Evolutionary conservation across 1,140 invertebrate genomes (phyloP), one percentile per base, ranked within the genome.

Genomic region (Drosophila nannoptera): DNA sequence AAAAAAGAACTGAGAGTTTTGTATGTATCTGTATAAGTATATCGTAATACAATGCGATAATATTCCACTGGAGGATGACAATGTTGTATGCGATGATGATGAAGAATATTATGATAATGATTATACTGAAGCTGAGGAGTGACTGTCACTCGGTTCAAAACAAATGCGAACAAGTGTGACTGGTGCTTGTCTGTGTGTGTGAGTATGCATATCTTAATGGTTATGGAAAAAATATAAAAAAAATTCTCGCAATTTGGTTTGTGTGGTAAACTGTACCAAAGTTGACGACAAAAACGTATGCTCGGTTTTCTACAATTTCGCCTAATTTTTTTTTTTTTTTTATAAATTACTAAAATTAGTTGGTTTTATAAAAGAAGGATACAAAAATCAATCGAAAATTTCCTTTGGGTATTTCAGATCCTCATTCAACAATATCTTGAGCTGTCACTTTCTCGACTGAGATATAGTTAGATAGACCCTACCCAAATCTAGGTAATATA

Each of bases 1-100:
- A 73, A 65, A 40, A n/a, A n/a, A n/a, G n/a, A n/a, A n/a, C n/a
- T n/a, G n/a, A n/a, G n/a, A n/a, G n/a, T 22, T 22, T 22, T 22
- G 22, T 56, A 31, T 33, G 33, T 48, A 11, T 38, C 35, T 59
- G 46, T 35, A 12, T 46, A 45, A 35, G 50, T 35, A 75, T 75
- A 83, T 83, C 72, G 80, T 76, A 76, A 80, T 86, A 84, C 76
- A 83, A 83, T 84, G 80, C 80, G 66, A 80, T 83, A 84, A 80
- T 84, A 69, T 69, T 52, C 62, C 33, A 59, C 46, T 68, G 56
- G 42, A 67, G 78, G 68, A 62, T 46, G 40, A 53, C 56, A 43
- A 59, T 59, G 48, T 35, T 52, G 54, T 54, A 54, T 54, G 12
- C 32, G 48, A 58, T 68, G 63, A 68, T 61, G 62, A 43, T 43